phyloP scores from a whole-genome alignment of 37 sponge, comb jelly and placozoan genomes.

The Diacarnus erythraeanus region DNA sequence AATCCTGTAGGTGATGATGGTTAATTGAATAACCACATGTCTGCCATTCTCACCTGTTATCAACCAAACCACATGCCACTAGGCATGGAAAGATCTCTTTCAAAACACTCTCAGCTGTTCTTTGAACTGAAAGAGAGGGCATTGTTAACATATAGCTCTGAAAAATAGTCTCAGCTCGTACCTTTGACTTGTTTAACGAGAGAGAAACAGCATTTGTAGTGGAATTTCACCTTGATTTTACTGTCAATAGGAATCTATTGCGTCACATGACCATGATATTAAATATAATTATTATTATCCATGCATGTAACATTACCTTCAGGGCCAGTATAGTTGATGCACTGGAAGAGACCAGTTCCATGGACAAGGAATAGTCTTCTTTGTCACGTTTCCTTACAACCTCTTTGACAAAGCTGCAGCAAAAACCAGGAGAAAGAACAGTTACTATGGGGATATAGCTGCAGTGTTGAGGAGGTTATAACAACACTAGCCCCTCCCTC shows the following conservation, averaged over 20 bases:
- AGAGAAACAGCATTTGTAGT: slow-evolving; percentile 51
- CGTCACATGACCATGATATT: background rate
- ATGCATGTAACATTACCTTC: slow-evolving; percentile 19
- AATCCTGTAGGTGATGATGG: slow-evolving; percentile 13
- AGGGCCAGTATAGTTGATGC: slow-evolving; percentile 54
- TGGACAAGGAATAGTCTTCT: slow-evolving; percentile 45
- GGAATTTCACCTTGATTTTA: slow-evolving; percentile 50
- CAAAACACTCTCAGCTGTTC: slow-evolving; percentile 27
- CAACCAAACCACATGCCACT: slow-evolving; percentile 46
- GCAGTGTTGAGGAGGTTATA: background rate
- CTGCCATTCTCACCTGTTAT: slow-evolving; percentile 7
- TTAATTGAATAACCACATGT: background rate
- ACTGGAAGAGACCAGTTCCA: slow-evolving; percentile 45
- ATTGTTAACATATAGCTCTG: background rate
- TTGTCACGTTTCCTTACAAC: slow-evolving; percentile 23
- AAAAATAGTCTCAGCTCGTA: background rate
- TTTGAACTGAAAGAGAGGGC: slow-evolving; percentile 7
- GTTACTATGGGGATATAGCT: background rate
- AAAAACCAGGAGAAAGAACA: background rate
- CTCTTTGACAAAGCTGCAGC: slow-evolving; percentile 45
- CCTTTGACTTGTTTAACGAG: slow-evolving; percentile 42
- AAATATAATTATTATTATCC: background rate
- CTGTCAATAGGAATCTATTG: slow-evolving; percentile 63
- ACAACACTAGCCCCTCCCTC: background rate
- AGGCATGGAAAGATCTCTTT: slow-evolving; percentile 47